Conservation (phyloP, 2,113 vertebrate genomes). For the Hemicordylus capensis region DNA sequence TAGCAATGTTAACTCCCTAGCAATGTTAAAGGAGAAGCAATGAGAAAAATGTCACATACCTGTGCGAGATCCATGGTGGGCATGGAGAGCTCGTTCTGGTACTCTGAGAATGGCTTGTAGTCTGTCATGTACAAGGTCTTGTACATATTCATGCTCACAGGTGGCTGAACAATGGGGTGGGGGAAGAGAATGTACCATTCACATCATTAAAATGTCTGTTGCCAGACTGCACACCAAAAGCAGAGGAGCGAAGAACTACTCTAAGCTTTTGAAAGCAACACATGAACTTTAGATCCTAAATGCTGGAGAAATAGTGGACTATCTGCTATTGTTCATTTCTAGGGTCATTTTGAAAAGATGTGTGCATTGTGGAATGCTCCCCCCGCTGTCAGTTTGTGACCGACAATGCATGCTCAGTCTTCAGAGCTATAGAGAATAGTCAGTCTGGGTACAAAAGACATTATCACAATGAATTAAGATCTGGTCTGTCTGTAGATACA, state of each 20-base stretch:
- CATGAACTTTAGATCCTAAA: not conserved
- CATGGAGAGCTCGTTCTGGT: not conserved
- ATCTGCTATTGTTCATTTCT: not conserved
- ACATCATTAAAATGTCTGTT: not conserved
- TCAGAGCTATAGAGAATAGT: not conserved
- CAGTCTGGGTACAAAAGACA: not conserved
- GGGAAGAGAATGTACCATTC: not conserved
- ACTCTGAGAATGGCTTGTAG: slow-evolving; percentile 4
- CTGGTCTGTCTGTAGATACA: not conserved
- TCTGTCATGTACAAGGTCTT: slow-evolving; percentile 49
- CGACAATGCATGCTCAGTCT: too few species aligned
- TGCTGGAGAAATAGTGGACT: not conserved
- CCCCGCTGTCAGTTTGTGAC: not conserved
- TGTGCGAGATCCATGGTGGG: not conserved
- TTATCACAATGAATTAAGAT: not conserved
- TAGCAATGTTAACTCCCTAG: not conserved
- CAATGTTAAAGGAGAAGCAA: not conserved
- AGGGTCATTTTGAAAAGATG: not conserved
- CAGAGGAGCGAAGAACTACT: not conserved
- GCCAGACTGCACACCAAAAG: not conserved
- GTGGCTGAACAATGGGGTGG: slow-evolving; percentile 36
- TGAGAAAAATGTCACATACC: not conserved
- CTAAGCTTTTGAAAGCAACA: not conserved
- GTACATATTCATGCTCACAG: slow-evolving; percentile 51
- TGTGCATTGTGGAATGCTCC: not conserved